Evolutionary conservation across 2,888 invertebrate genomes (phyloP).

Genomic region (Leptinotarsa haldemani): DNA sequence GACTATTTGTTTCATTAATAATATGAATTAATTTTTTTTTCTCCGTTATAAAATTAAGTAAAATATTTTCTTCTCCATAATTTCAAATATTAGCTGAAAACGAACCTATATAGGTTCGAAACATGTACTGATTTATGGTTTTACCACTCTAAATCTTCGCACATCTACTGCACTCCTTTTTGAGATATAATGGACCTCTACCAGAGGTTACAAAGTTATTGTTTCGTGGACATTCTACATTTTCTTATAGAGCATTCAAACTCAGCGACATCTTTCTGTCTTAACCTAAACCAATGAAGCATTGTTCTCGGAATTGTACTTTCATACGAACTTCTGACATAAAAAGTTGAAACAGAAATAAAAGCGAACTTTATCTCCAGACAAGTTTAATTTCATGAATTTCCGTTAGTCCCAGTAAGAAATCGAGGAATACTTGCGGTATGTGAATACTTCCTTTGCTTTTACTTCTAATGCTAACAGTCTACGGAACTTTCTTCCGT

Average conservation of each 20-base stretch:
- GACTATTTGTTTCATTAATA: too few species aligned
- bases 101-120: too few species aligned
- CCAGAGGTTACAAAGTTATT: too few species aligned
- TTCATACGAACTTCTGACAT: neutral
- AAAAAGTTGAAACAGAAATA: constrained; percentile 7
- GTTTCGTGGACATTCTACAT: too few species aligned
- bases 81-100: too few species aligned
- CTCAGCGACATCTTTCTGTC: neutral
- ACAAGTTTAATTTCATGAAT: constrained; percentile 10
- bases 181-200: too few species aligned
- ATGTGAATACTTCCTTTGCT: constrained; percentile 11
- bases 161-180: too few species aligned
- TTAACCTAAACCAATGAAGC: neutral
- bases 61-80: too few species aligned
- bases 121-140: too few species aligned
- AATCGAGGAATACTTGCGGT: constrained; percentile 10
- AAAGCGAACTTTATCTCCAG: constrained; percentile 7
- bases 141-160: too few species aligned
- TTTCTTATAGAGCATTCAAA: neutral
- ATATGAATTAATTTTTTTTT: too few species aligned
- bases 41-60: too few species aligned
- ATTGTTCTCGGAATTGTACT: neutral
- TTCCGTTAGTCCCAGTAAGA: constrained; percentile 10
- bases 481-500: constrained; percentile 6
- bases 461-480: constrained; percentile 18